Base-by-base conservation (phyloP, 2,797 vertebrate genomes). In the Champsocephalus gunnari region DNA sequence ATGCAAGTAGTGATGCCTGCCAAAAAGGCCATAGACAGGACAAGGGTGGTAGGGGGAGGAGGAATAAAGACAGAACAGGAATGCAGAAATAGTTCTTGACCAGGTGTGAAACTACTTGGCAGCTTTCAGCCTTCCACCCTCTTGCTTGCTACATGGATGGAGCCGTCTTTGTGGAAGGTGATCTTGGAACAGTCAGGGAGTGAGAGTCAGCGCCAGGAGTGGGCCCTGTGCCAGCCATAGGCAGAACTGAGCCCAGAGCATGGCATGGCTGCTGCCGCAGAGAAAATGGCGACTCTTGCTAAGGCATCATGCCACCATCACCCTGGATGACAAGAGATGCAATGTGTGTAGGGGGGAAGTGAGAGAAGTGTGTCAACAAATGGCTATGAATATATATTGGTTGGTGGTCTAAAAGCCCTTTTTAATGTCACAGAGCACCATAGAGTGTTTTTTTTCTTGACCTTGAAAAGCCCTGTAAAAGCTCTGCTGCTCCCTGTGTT, bases 161-260 rank as follows among this genome's bases (percentile, higher is more conserved):
- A 75, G 81, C 63, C 21, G 78, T 82, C 82, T 88, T 84, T 88
- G 85, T 87, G 83, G 87, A 93, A 92, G 91, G 92, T 92, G 90
- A 92, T 91, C 88, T 90, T 91, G 87, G 86, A 93, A 85, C 89
- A 83, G 87, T 89, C 80, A 76, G 84, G 72, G 82, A 91, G 85
- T 43, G 49, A 68, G 87, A 89, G 81, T 89, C 79, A 45, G 87
- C 43, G 87, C 90, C 90, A 92, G 89, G 88, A 85, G 90, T 88
- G 89, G 93, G 93, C 92, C 70, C 54, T 9, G 83, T 92, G 93
- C 93, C 93, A 94, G 87, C 90, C 92, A 89, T 92, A 90, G 90
- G 92, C 91, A 92, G 82, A 88, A 71, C 88, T 63, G 69, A 87
- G 89, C 90, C 85, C 77, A 66, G 86, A 92, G 90, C 91, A 88